Percentiles rank a stretch among this genome's conserved stretches.
phyloP scores from a whole-genome alignment of 2,113 vertebrate genomes.

The Nerophis ophidion region DNA sequence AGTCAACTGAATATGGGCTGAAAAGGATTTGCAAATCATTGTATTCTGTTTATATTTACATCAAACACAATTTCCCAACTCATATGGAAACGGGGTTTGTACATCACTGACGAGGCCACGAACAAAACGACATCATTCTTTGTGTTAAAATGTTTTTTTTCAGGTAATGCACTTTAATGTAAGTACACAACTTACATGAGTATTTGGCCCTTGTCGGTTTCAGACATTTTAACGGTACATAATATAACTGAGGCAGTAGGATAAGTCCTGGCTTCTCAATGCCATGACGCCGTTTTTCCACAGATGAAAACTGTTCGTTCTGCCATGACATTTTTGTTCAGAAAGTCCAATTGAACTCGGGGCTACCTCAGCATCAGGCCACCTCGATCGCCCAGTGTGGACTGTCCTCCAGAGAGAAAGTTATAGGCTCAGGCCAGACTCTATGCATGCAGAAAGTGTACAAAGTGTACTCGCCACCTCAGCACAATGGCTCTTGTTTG shows the following conservation, averaged over 20 bases:
- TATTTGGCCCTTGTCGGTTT: background rate
- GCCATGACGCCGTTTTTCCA: conserved; percentile 13
- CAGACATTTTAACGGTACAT: background rate
- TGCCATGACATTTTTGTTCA: conserved; percentile 37
- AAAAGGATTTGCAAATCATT: no score
- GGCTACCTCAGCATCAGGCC: conserved; percentile 40
- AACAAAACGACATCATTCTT: no score
- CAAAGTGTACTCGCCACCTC: conserved; percentile 41
- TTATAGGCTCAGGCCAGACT: conserved; percentile 49
- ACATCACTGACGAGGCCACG: no score
- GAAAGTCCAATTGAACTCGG: conserved; percentile 44
- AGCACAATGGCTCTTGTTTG: conserved; percentile 42
- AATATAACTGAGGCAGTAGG: conserved; percentile 17
- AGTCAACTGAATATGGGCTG: no score
- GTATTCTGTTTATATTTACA: no score
- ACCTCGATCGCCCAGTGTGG: conserved; percentile 29
- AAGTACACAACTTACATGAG: background rate
- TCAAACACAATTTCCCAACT: no score
- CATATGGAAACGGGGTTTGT: no score
- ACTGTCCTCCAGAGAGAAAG: conserved; percentile 42
- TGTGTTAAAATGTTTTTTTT: no score
- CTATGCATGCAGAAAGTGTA: conserved; percentile 25
- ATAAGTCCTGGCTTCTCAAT: conserved; percentile 19
- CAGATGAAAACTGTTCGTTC: conserved; percentile 30
- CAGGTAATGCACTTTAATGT: background rate